phyloP scores from a whole-genome alignment of 2,888 invertebrate genomes.

The Platycheirus albimanus region DNA sequence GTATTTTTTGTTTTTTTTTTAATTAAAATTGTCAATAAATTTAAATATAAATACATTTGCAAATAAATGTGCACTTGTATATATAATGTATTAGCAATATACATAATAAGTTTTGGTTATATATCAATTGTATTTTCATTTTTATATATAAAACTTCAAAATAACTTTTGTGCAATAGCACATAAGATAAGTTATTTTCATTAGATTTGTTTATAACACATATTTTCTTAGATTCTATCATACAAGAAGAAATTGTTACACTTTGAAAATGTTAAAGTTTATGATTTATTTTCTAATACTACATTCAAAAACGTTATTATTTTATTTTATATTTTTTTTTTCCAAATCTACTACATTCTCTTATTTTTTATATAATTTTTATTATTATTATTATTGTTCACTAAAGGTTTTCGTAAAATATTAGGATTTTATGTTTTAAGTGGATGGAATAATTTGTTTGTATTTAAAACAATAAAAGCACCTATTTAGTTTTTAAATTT shows the following conservation, averaged over 20 bases:
- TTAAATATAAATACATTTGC: conserved; percentile 62
- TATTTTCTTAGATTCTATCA: conserved; percentile 65
- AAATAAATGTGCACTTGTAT: conserved; percentile 73
- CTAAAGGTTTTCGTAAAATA: conserved; percentile 75
- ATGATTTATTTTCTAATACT: conserved; percentile 55
- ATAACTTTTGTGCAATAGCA: conserved; percentile 72
- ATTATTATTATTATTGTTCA: conserved; percentile 69
- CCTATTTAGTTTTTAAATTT: conserved; percentile 10
- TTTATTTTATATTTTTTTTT: conserved; percentile 26
- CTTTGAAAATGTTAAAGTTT: conserved; percentile 53
- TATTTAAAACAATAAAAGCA: conserved; percentile 60
- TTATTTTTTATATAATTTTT: conserved; percentile 21
- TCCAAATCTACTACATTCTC: conserved; percentile 43
- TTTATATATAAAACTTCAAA: conserved; percentile 62
- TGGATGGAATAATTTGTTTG: conserved; percentile 73
- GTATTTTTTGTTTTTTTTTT: conserved; percentile 43
- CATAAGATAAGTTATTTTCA: conserved; percentile 70
- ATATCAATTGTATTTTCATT: conserved; percentile 58
- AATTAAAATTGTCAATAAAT: conserved; percentile 54
- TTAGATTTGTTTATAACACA: conserved; percentile 69
- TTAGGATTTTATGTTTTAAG: conserved; percentile 70
- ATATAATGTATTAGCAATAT: conserved; percentile 51
- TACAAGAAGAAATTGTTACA: conserved; percentile 70
- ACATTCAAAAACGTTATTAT: conserved; percentile 51
- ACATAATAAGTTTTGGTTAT: conserved; percentile 60